Evolutionary conservation across 2,888 invertebrate genomes (phyloP).

Genomic region (Epirrhoe alternata): DNA sequence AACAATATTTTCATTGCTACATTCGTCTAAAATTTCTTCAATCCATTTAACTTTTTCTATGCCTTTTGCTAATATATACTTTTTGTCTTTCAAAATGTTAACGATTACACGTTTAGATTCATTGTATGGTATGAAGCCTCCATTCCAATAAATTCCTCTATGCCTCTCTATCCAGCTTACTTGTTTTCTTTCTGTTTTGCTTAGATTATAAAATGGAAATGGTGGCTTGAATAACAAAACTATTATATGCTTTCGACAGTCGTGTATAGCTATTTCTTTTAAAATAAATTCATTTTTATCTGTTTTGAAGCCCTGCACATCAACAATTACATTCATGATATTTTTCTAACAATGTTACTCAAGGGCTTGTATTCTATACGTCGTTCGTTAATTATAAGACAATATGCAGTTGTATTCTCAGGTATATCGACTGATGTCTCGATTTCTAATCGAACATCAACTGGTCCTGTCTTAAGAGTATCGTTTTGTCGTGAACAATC

Average conservation of each 20-base stretch:
- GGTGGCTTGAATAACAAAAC: constrained; percentile 38
- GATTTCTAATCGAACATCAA: constrained; percentile 46
- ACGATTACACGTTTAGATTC: not conserved
- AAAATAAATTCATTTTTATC: constrained; percentile 34
- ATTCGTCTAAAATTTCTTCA: not conserved
- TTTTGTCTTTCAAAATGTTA: not conserved
- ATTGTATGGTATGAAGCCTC: constrained; percentile 9
- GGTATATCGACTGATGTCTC: constrained; percentile 42
- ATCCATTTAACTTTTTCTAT: constrained; percentile 8
- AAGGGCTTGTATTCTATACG: constrained; percentile 43
- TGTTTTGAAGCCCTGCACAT: constrained; percentile 17
- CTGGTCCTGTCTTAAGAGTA: constrained; percentile 44
- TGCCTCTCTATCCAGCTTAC: constrained; percentile 15
- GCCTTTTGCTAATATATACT: constrained; percentile 7
- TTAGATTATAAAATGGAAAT: constrained; percentile 36
- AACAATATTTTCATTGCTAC: too few species aligned
- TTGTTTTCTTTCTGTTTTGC: constrained; percentile 29
- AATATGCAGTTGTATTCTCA: constrained; percentile 44
- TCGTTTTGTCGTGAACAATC: too few species aligned
- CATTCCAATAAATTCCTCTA: constrained; percentile 15
- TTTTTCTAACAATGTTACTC: constrained; percentile 40
- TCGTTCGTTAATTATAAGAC: constrained; percentile 46
- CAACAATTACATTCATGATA: constrained; percentile 23
- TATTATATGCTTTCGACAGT: constrained; percentile 12
- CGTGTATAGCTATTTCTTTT: constrained; percentile 44